Percentiles rank a stretch among this genome's conserved stretches.
Evolutionary conservation across 2,797 vertebrate genomes (phyloP).

Genomic region (Chlorospingus semifuscus): DNA sequence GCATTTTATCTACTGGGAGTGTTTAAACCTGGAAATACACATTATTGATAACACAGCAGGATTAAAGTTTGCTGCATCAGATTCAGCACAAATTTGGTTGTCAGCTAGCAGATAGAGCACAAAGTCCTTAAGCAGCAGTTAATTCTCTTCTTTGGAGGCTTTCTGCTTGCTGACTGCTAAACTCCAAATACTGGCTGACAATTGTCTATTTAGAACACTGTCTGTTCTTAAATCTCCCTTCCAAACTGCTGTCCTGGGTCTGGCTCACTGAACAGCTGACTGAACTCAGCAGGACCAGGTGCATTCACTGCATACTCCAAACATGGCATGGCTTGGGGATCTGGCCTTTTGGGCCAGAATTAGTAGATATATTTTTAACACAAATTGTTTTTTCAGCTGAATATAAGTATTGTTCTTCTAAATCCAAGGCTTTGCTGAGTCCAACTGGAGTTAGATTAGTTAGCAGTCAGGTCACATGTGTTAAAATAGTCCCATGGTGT

Average conservation of each 20-base stretch:
- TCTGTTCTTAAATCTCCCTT: not conserved
- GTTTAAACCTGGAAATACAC: not conserved
- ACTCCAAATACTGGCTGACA: not conserved
- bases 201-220: not conserved
- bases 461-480: not conserved
- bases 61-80: constrained; percentile 22
- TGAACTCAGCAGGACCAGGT: not conserved
- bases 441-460: not conserved
- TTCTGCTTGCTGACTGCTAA: not conserved
- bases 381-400: not conserved
- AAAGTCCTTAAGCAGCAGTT: constrained; percentile 4
- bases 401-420: not conserved
- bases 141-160: not conserved
- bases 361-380: not conserved
- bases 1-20: not conserved
- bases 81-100: constrained; percentile 12
- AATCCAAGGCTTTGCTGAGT: not conserved
- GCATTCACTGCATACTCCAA: not conserved
- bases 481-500: not conserved
- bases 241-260: not conserved
- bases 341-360: not conserved
- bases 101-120: not conserved
- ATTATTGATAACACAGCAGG: not conserved
- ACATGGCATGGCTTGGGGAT: not conserved
- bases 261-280: not conserved